Evolutionary conservation across 2,797 vertebrate species (phyloP).

Genomic region (Pangasius sanitwongsei): DNA sequence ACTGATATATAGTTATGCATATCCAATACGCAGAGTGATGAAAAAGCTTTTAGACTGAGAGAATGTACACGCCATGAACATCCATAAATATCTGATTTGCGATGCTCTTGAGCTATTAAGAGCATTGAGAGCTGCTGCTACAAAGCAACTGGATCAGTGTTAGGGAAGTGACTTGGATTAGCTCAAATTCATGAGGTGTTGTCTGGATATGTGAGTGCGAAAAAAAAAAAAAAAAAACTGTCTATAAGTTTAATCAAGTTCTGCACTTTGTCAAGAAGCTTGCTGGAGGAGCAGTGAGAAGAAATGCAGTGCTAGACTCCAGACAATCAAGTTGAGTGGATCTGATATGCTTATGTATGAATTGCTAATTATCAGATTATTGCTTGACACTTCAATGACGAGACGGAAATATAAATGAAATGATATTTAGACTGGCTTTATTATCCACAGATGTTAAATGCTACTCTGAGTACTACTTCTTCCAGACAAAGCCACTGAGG

Average conservation of each 20-base stretch:
- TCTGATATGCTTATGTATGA: conserved; percentile 37
- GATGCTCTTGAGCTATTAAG: background rate
- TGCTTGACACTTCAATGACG: conserved; percentile 28
- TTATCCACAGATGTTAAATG: background rate
- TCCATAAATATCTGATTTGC: conserved; percentile 20
- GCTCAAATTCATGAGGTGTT: background rate
- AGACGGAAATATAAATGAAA: conserved; percentile 29
- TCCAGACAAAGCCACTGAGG: background rate
- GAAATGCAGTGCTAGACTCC: background rate
- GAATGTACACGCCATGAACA: background rate
- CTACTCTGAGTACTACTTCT: background rate
- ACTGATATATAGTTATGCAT: conserved; percentile 12
- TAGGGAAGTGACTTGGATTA: conserved; percentile 7
- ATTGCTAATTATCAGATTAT: conserved; percentile 40
- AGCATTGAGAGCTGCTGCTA: background rate
- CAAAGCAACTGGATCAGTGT: background rate
- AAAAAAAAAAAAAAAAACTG: background rate
- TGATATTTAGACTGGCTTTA: conserved; percentile 28
- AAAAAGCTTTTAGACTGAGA: conserved; percentile 37
- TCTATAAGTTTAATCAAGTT: conserved; percentile 7
- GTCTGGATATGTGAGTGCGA: background rate
- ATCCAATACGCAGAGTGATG: conserved; percentile 23
- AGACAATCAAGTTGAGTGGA: background rate
- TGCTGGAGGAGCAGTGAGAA: background rate
- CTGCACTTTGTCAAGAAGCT: background rate